Evolutionary conservation across 1,140 invertebrate species (phyloP), one percentile per base, ranked within the genome.

Genomic region (Drosophila sp.): DNA sequence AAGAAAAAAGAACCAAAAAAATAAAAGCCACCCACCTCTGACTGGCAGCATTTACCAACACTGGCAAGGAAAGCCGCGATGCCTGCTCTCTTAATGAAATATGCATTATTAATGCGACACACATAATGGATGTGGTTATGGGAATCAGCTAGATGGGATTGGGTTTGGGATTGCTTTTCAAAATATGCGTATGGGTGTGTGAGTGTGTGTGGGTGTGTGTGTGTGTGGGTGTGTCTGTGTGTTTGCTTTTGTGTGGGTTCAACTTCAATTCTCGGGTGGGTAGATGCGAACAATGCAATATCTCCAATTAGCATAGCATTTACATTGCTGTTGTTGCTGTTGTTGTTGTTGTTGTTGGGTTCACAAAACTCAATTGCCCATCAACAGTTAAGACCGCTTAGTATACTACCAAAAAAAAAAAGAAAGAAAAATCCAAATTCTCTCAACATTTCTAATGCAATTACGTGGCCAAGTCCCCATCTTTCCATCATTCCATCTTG

Each of bases 21-120:
- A 47, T 30, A 2, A 30, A 30, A 17, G 6, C n/a, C 44, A 10
- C 11, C 35, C 35, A 35, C 8, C 29, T 11, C 33, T n/a, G 30
- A 25, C 33, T 27, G 6, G 8, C 58, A 50, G 17, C 58, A 60
- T 33, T 10, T 29, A 7, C 32, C 56, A 35, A 32, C 17, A 57
- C 17, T 30, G 54, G 54, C 29, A 56, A 50, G 56, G 25, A 6
- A 57, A 11, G 35, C 56, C 55, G 60, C 61, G 60, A 56, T 60
- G 33, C 60, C 71, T 72, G 65, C 68, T 63, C 76, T 64, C 80
- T 72, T 68, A 79, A 84, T 84, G 72, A 77, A 77, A 85, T 80
- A 77, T 80, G 72, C 75, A 80, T 80, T 84, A 70, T 84, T 74
- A 80, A 85, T 77, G 61, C 38, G 66, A 68, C 71, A 68, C 73